Percentiles rank a stretch among this genome's conserved stretches.
Conservation (phyloP, 2,113 vertebrate species). For the Ptychochromis oligacanthus region DNA sequence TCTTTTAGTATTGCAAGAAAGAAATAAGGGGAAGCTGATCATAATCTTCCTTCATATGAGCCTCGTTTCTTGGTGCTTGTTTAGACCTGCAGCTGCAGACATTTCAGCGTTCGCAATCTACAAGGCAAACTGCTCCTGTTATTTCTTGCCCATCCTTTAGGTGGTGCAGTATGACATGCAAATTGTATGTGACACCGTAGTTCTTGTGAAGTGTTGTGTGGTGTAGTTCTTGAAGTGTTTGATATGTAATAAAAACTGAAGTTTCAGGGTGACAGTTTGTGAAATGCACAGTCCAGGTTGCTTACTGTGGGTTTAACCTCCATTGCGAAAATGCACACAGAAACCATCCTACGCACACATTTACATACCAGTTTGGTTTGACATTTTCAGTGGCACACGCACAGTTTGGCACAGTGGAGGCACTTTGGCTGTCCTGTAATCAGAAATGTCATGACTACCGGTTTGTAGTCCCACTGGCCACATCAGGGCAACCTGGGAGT, state of each 20-base stretch:
- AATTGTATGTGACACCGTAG: neutral
- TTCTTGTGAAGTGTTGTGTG: neutral
- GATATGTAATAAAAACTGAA: neutral
- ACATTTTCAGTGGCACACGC: constrained; percentile 11
- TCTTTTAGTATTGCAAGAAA: neutral
- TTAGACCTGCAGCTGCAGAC: neutral
- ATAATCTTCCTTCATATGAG: neutral
- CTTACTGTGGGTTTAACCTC: neutral
- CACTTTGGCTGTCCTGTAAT: constrained; percentile 7
- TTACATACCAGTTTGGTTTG: constrained; percentile 1
- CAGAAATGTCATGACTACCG: constrained; percentile 23
- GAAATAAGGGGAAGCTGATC: neutral
- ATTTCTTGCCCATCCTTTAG: neutral
- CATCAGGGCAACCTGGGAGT: constrained; percentile 32
- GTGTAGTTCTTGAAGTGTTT: neutral
- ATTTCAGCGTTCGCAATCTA: neutral
- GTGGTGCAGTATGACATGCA: neutral
- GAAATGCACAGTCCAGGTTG: constrained; percentile 8
- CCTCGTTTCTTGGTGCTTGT: neutral
- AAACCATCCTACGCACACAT: neutral
- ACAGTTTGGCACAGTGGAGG: constrained; percentile 8
- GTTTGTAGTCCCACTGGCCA: constrained; percentile 27
- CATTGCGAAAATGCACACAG: neutral
- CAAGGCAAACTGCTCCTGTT: neutral
- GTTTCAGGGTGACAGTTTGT: neutral